Base-by-base conservation (phyloP, 2,113 vertebrate species). In the Cyphomyrus plagiostoma region DNA sequence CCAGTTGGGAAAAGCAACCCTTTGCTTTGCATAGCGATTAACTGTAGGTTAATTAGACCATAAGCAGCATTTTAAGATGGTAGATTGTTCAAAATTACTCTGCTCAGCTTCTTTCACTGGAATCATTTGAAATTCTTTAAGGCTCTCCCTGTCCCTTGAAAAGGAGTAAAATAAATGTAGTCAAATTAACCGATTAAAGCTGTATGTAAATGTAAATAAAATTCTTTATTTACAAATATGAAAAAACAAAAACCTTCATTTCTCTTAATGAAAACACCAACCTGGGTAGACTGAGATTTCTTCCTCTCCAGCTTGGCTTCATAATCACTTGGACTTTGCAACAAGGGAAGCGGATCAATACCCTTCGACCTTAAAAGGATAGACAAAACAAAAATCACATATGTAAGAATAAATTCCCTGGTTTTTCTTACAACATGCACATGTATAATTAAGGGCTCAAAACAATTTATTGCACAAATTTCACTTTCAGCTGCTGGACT, bases 211-310 rank as follows among this genome's bases (percentile, higher is more conserved):
- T 35, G 35, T 7, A 80, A 39, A 19, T 42, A 39, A 80, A 70
- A 30, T 70, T 13, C 17, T 77, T 77, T 15, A 35, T 30, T 35
- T 35, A 35, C 26, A 53, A 53, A 62, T 21, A 42, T 9, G 42
- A 42, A 66, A 88, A 87, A 42, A 39, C 19, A 50, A 85, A 86
- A 19, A 53, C 1, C 23, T 52, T 15, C 46, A 50, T 19, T 15
- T 4, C 42, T 88, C 30, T 35, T 23, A 35, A 49, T 46, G 35
- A 26, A 82, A 84, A 83, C 23, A 66, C 91, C 83, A 53, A 96
- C 95, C 89, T 95, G 95, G 58, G 17, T 91, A 83, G 93, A 84
- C 89, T 92, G 94, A 1, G 90, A 62, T 86, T 95, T 95, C 88
- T 95, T 95, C 88, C 92, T 90, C 1, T 94, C 92, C 11, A 92